Evolutionary conservation across 2,888 invertebrate species (phyloP), one percentile per base, ranked within the genome.

Genomic region (Eupithecia pulchellata): DNA sequence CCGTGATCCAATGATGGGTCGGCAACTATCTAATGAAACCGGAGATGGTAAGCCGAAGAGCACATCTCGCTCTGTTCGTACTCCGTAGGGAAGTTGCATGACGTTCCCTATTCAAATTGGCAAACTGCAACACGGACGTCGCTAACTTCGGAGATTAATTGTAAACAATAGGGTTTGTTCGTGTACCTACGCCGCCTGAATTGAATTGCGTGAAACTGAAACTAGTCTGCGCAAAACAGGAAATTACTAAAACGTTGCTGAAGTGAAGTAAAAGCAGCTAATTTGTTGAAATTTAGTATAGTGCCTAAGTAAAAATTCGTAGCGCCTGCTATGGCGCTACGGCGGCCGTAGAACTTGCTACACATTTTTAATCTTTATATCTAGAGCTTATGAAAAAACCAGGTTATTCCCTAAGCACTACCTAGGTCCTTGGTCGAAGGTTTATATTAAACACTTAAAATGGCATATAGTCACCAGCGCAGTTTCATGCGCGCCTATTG

Each of bases 21-120:
- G 84, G 86, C 83, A 89, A 87, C 89, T 89, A 86, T 86, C 87
- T 89, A 89, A 88, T 86, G 86, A 89, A 83, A 84, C 84, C 86
- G 84, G 86, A 86, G 87, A 89, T 88, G 85, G 82, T 79, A 86
- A 85, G 84, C 75, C 76, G 81, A 82, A 81, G 80, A 83, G 82
- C 77, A 78, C 82, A 83, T 83, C 81, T 81, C 79, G 79, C 73
- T 78, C 78, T 52, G 52, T 52, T 52, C 52, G 52, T 52, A 52
- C 80, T 80, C 36, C 80, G 81, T 81, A 78, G 77, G 78, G 69
- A 82, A 80, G 81, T 83, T 73, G 66, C 64, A 75, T 80, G 72
- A 72, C 77, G 61, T 71, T 79, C 81, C 81, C 75, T 79, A 86
- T 86, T 88, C 83, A 81, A 86, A 88, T 84, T 83, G 77, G 79